phyloP scores from a whole-genome alignment of 2,888 invertebrate species.

The Ectobius pallidus region DNA sequence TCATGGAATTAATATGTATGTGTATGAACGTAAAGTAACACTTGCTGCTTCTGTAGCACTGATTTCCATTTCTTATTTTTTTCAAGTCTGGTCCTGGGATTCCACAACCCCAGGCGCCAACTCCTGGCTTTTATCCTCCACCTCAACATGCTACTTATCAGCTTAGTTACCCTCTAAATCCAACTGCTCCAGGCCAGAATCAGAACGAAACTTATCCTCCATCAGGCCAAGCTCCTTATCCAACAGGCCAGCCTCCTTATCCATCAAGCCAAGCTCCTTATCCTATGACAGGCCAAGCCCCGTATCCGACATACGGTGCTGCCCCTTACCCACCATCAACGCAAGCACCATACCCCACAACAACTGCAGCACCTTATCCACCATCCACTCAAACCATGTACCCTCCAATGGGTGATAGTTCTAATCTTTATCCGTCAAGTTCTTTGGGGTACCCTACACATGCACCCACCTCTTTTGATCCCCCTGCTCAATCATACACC shows the following conservation, averaged over 20 bases:
- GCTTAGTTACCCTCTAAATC: slow-evolving; percentile 36
- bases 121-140: slow-evolving; percentile 36
- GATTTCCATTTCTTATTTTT: too few species aligned
- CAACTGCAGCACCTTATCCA: slow-evolving; percentile 28
- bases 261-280: slow-evolving; percentile 11
- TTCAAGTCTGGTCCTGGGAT: slow-evolving; percentile 41
- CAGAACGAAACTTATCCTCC: slow-evolving; percentile 26
- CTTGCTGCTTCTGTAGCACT: slow-evolving; percentile 1
- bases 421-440: neutral
- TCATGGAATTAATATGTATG: too few species aligned
- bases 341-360: slow-evolving; percentile 38
- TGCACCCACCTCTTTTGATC: slow-evolving; percentile 34
- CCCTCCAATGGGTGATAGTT: neutral
- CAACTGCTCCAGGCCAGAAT: slow-evolving; percentile 7
- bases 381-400: neutral
- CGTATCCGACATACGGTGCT: slow-evolving; percentile 35
- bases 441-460: slow-evolving; percentile 39
- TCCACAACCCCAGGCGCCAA: slow-evolving; percentile 36
- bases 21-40: too few species aligned
- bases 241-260: neutral
- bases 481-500: slow-evolving; percentile 37
- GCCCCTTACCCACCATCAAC: slow-evolving; percentile 31
- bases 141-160: slow-evolving; percentile 36
- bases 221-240: slow-evolving; percentile 12
- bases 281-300: slow-evolving; percentile 28